Evolutionary conservation across 2,113 vertebrate species (phyloP), one percentile per base, ranked within the genome.

Genomic region (Leptosomus discolor): DNA sequence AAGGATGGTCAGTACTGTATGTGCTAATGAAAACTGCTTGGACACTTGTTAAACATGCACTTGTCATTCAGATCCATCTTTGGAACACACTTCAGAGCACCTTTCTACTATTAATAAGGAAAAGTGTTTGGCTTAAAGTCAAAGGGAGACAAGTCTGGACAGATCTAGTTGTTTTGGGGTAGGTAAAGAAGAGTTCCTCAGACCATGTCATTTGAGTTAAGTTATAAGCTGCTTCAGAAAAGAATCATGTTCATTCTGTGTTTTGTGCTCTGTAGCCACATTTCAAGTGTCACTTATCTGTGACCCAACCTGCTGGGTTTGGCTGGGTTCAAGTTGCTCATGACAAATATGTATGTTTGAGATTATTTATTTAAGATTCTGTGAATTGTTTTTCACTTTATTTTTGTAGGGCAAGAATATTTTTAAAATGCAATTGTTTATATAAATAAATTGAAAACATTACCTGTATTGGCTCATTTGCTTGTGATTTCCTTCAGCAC

Each of bases 301-400:
- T 92, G 56, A 68, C 80, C 91, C 88, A 92, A 3, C 79, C 88
- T 86, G 91, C 88, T 96, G 92, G 91, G 73, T 67, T 90, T 77
- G 90, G 64, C 85, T 97, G 87, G 88, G 85, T 69, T 81, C 29
- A 24, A 29, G 39, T 78, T 61, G 88, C 27, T 78, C 12, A 6
- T 74, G 61, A 91, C 77, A 80, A 74, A 48, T 63, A 43, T 88
- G 73, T 91, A 54, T 64, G 81, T 80, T 68, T 90, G 80, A 88
- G 77, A 85, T 88, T 97, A 97, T 97, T 97, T 97, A 97, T 97
- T 96, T 76, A 45, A 96, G 95, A 65, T 76, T 91, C 81, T 83
- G 58, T 96, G 89, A 95, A 96, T 90, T 92, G 34, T 94, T 95
- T 94, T 94, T 92, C 70, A 82, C 74, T 90, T 88, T 97, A 95